These are phyloP conservation scores for Megaceryle torquata DNA, from an alignment of 2,113 vertebrate genomes.

Conservation along the genomic window DNA sequence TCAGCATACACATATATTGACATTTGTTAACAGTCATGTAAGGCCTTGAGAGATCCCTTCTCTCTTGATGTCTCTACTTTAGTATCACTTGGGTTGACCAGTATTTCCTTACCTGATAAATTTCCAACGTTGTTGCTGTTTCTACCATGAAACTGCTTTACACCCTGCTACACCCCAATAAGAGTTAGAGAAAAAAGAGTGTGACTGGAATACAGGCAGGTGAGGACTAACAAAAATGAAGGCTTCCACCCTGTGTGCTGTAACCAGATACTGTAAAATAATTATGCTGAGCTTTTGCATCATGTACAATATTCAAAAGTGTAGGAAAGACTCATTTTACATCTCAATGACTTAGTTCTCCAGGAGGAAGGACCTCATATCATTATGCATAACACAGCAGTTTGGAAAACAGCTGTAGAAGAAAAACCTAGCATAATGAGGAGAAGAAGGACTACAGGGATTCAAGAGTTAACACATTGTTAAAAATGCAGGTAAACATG, in stretches of 20 bases:
- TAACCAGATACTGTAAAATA: background rate
- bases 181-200: background rate
- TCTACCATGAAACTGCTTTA: background rate
- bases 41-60: background rate
- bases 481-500: constrained; percentile 17
- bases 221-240: background rate
- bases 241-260: background rate
- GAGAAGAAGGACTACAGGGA: background rate
- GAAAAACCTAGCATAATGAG: constrained; percentile 6
- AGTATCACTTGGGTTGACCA: background rate
- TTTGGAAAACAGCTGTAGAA: constrained; percentile 1
- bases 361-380: background rate
- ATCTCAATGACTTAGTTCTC: constrained; percentile 11
- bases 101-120: background rate
- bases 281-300: background rate
- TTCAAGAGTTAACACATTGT: background rate
- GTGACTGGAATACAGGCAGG: background rate
- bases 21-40: background rate
- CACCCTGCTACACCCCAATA: background rate
- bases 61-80: background rate
- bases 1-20: background rate
- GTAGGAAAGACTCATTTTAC: background rate
- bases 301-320: background rate
- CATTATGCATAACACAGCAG: background rate
- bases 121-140: background rate